Percentiles rank a stretch among this genome's conserved stretches.
phyloP scores from a whole-genome alignment of 1,140 invertebrate species.

The Rhizoglyphus robini region DNA sequence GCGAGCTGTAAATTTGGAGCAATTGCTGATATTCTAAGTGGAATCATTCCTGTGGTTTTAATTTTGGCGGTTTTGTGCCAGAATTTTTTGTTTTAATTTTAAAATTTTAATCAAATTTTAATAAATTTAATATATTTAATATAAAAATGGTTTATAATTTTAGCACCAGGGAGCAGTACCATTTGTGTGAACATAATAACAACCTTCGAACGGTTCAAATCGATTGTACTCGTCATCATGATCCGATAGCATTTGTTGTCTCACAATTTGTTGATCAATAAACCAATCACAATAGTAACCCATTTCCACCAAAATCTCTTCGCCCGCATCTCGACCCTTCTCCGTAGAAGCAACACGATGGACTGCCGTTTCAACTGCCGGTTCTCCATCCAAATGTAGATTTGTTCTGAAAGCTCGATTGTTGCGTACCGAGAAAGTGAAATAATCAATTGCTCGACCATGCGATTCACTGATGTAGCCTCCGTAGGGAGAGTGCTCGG shows the following conservation, averaged over 20 bases:
- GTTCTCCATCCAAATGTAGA: neutral
- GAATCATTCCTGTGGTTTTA: too few species aligned
- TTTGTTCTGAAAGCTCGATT: neutral
- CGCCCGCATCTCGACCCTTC: neutral
- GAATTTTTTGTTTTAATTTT: too few species aligned
- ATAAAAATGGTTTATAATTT: too few species aligned
- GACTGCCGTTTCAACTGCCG: slow-evolving; percentile 7
- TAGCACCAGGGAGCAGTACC: neutral
- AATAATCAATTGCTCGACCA: slow-evolving; percentile 14
- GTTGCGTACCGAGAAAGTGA: neutral
- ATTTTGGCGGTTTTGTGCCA: too few species aligned
- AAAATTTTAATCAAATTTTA: too few species aligned
- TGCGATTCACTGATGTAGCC: neutral
- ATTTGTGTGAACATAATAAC: slow-evolving; percentile 5
- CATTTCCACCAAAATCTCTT: slow-evolving; percentile 7
- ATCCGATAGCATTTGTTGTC: neutral
- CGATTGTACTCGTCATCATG: neutral
- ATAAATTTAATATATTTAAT: too few species aligned
- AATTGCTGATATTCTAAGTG: too few species aligned
- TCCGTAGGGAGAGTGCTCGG: neutral
- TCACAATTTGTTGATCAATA: neutral
- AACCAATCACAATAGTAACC: slow-evolving; percentile 4
- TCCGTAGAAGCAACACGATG: neutral
- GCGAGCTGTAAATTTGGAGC: too few species aligned
- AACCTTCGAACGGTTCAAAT: neutral